Evolutionary conservation across 92 coral and sea anemone genomes (phyloP), one percentile per base, ranked within the genome.

Genomic region (Nematostella vectensis): DNA sequence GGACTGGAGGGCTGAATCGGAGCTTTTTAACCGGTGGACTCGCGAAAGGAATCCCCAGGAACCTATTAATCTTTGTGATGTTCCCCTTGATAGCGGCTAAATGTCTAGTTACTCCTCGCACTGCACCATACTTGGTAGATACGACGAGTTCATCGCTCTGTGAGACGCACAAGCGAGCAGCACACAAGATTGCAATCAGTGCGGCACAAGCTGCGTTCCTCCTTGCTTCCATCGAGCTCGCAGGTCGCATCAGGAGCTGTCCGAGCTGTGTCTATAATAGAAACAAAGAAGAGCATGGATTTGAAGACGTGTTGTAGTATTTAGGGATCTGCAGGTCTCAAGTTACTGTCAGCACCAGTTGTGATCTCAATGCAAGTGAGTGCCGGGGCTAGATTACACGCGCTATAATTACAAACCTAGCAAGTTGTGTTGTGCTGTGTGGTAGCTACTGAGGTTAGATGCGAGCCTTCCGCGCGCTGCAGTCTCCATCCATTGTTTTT

Each of bases 1-100:
- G 47, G 31, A 29, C 22, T 0, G 95, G 95, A 45, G 83, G 77
- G 44, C 71, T 63, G 45, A 85, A 85, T 0, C 95, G 80, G 25
- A 85, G 57, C 29, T 80, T 74, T 3, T 75, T 78, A 24, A 59
- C 40, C 30, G 95, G 95, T 10, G 95, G 80, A 15, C 87, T 68
- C 9, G 95, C 95, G 31, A 70, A 85, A 0, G 88, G 95, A 45
- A 85, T 53, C 0, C 95, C 95, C 24, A 85, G 95, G 37, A 80
- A 85, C 69, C 70, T 85, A 53, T 53, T 75, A 19, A 85, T 81
- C 4, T 55, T 38, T 50, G 63, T 75, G 40, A 85, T 65, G 52
- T 65, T 73, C 11, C 74, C 57, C 56, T 29, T 48, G 18, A 43
- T 45, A 40, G 42, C 15, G 15, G 68, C 45, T 48, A 80, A 85